Percentiles rank a stretch among this genome's conserved stretches.
Conservation (phyloP, 2,113 vertebrate species). For the Eolophus roseicapilla region DNA sequence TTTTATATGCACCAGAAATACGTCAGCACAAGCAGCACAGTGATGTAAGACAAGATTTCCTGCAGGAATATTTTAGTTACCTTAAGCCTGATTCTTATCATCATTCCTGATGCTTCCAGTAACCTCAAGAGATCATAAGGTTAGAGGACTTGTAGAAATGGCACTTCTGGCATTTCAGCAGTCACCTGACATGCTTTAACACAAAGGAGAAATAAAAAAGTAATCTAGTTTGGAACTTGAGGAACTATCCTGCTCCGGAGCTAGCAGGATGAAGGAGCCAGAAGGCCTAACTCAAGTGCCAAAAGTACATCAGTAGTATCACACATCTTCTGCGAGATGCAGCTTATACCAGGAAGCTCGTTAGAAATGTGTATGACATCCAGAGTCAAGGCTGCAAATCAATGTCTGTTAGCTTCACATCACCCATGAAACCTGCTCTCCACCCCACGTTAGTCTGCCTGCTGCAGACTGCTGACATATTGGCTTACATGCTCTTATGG, state of each 20-base stretch:
- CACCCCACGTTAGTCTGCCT: neutral
- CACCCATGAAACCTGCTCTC: neutral
- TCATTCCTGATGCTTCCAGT: neutral
- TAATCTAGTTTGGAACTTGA: neutral
- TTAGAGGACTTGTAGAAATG: neutral
- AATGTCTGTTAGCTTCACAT: neutral
- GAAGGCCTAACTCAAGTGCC: neutral
- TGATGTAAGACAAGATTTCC: neutral
- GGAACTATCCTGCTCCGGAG: neutral
- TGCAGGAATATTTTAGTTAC: neutral
- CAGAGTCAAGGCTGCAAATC: neutral
- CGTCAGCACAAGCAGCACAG: neutral
- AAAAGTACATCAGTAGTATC: neutral
- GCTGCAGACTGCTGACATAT: neutral
- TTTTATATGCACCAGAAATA: neutral
- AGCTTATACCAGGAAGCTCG: neutral
- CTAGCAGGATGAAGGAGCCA: neutral
- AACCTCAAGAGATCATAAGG: neutral
- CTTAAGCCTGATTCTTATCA: neutral
- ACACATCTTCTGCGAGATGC: neutral
- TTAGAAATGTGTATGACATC: fast-evolving
- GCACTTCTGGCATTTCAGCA: neutral
- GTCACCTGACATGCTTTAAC: neutral
- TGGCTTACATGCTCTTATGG: neutral
- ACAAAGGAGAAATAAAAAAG: neutral